Percentiles rank a stretch among this genome's conserved stretches.
Conservation (phyloP, 2,888 invertebrate species). For the Drosophila tripunctata region DNA sequence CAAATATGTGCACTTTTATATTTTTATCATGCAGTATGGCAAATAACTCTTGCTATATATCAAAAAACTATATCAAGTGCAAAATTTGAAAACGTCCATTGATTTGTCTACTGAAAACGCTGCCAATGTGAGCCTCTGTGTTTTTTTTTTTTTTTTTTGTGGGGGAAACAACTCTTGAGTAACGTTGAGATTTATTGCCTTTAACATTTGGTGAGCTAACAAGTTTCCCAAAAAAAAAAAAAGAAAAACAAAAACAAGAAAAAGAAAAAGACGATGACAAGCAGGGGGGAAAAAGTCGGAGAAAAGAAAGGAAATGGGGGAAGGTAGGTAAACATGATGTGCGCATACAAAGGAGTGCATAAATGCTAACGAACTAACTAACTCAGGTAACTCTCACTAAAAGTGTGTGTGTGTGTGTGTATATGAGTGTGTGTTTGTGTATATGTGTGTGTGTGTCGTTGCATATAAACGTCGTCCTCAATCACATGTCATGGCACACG, state of each 20-base stretch:
- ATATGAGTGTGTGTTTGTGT: constrained; percentile 12
- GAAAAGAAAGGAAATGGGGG: background rate
- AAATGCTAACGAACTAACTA: constrained; percentile 78
- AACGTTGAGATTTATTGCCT: constrained; percentile 65
- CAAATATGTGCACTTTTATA: too few species aligned
- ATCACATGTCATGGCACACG: constrained; percentile 79
- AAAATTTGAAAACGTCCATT: constrained; percentile 16
- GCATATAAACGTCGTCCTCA: constrained; percentile 77
- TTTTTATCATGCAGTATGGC: too few species aligned
- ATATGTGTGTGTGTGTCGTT: constrained; percentile 31
- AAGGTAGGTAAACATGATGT: constrained; percentile 11
- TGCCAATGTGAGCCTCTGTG: background rate
- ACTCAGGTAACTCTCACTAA: constrained; percentile 57
- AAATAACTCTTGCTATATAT: too few species aligned
- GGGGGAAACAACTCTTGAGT: constrained; percentile 18
- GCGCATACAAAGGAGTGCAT: constrained; percentile 71
- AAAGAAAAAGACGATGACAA: background rate
- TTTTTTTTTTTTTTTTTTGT: background rate
- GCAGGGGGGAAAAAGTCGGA: background rate
- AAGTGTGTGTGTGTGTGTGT: constrained; percentile 18
- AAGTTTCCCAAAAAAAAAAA: constrained; percentile 24
- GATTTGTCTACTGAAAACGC: constrained; percentile 8
- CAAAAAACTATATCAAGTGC: too few species aligned
- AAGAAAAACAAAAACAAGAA: background rate
- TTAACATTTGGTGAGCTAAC: constrained; percentile 54